Conservation (phyloP, 1,140 invertebrate genomes). For the Mylabris phalerata region DNA sequence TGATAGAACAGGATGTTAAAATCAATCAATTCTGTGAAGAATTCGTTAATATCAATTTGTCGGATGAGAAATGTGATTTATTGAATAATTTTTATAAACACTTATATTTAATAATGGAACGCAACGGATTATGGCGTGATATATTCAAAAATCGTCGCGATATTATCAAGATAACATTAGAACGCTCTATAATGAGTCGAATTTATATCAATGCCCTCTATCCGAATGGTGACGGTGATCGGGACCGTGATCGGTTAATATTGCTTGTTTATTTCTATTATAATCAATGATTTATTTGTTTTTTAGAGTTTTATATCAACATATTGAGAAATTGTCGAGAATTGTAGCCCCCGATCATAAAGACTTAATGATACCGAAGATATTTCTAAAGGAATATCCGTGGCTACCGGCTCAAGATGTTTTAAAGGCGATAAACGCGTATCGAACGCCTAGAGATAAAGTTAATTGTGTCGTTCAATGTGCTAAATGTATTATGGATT, state of each 20-base stretch:
- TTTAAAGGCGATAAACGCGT: slow-evolving; percentile 85
- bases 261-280: background rate
- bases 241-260: slow-evolving; percentile 80
- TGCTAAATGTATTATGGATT: slow-evolving; percentile 88
- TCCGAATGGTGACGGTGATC: slow-evolving; percentile 94
- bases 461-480: slow-evolving; percentile 78
- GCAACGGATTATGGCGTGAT: slow-evolving; percentile 67
- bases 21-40: slow-evolving; percentile 65
- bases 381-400: slow-evolving; percentile 84
- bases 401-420: slow-evolving; percentile 96
- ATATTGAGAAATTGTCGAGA: slow-evolving; percentile 77
- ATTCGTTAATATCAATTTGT: slow-evolving; percentile 64
- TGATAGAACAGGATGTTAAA: slow-evolving; percentile 63
- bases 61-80: slow-evolving; percentile 77
- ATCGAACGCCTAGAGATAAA: slow-evolving; percentile 92
- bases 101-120: slow-evolving; percentile 56
- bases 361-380: slow-evolving; percentile 73
- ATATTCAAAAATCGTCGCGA: slow-evolving; percentile 4
- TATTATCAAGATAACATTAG: slow-evolving; percentile 46
- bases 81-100: slow-evolving; percentile 58
- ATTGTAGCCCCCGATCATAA: slow-evolving; percentile 77
- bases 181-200: slow-evolving; percentile 75
- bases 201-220: slow-evolving; percentile 92
- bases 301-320: slow-evolving; percentile 73
- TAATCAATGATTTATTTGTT: slow-evolving; percentile 9